These are phyloP conservation scores for Eurystomus gularis DNA, from an alignment of 2,113 vertebrate genomes.

Conservation along the genomic window DNA sequence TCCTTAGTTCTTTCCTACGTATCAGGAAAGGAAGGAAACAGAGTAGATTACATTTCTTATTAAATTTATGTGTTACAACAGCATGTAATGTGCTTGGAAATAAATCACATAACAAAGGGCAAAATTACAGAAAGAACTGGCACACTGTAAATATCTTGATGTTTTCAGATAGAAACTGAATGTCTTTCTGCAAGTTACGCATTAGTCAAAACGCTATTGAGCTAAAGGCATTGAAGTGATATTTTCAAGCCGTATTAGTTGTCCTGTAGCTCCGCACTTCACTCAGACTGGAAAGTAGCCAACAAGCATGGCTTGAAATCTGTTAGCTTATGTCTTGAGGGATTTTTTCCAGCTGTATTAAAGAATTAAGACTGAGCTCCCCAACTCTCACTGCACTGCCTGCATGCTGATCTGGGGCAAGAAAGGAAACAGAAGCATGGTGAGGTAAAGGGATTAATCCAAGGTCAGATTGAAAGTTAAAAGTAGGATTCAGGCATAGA, in stretches of 20 bases:
- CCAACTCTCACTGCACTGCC: slow-evolving; percentile 9
- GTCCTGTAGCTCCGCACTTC: slow-evolving; percentile 12
- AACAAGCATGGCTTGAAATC: slow-evolving; percentile 53
- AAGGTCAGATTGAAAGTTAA: slow-evolving; percentile 57
- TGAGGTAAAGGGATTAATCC: slow-evolving; percentile 54
- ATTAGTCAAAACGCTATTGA: slow-evolving; percentile 22
- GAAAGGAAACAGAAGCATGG: slow-evolving; percentile 55
- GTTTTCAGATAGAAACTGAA: slow-evolving; percentile 16
- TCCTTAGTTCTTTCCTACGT: background rate
- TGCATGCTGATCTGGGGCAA: slow-evolving; percentile 41
- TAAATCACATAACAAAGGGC: slow-evolving; percentile 47
- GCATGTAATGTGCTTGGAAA: background rate
- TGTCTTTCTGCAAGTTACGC: slow-evolving; percentile 13
- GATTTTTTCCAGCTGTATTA: slow-evolving; percentile 68
- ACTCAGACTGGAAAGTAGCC: slow-evolving; percentile 39
- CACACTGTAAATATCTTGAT: slow-evolving; percentile 1
- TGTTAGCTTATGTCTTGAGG: slow-evolving; percentile 50
- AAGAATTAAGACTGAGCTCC: slow-evolving; percentile 46
- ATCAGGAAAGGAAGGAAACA: slow-evolving; percentile 29
- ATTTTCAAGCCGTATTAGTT: slow-evolving; percentile 20
- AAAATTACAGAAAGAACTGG: background rate
- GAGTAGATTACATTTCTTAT: background rate
- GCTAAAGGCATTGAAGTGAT: slow-evolving; percentile 38
- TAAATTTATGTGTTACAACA: slow-evolving; percentile 30
- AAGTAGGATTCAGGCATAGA: background rate